A percentile compares a stretch with the other conserved stretches of the same genome.
These are phyloP conservation scores for Desmodus rotundus DNA, from an alignment of 2,113 vertebrate genomes.

Conservation along the genomic window DNA sequence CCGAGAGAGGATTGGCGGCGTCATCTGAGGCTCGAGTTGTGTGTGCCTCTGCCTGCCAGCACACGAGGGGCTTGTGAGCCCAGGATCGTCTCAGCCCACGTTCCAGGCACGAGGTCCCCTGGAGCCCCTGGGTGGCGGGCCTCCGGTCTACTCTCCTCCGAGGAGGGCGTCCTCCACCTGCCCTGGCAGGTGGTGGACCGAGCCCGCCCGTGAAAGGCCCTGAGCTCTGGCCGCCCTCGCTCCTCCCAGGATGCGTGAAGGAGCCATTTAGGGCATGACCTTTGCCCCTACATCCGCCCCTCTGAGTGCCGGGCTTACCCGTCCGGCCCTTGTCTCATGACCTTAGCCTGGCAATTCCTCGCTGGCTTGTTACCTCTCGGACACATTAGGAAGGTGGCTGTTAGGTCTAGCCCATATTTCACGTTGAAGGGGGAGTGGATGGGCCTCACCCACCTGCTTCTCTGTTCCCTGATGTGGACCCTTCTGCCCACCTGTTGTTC, in stretches of 20 bases:
- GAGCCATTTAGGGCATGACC: fast-evolving
- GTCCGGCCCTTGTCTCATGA: fast-evolving
- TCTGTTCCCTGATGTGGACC: not conserved
- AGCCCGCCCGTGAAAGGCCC: not conserved
- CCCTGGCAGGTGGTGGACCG: fast-evolving
- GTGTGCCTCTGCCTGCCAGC: too few species aligned
- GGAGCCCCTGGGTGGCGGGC: not conserved
- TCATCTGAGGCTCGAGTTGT: not conserved
- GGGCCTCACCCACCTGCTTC: not conserved
- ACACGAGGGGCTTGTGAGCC: not conserved
- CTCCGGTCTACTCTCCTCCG: not conserved
- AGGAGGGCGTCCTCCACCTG: not conserved
- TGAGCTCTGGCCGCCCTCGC: not conserved
- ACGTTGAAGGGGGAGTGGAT: fast-evolving
- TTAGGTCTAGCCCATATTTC: fast-evolving
- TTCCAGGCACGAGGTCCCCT: not conserved
- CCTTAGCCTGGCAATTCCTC: not conserved
- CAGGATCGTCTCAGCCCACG: not conserved
- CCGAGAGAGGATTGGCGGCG: not conserved
- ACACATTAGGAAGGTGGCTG: not conserved
- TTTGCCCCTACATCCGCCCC: fast-evolving
- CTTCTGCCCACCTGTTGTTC: not conserved
- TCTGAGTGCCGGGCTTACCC: not conserved
- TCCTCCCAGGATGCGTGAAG: not conserved
- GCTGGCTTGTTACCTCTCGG: not conserved